Base-by-base conservation (phyloP, 2,888 invertebrate species). In the Pterostichus niger region DNA sequence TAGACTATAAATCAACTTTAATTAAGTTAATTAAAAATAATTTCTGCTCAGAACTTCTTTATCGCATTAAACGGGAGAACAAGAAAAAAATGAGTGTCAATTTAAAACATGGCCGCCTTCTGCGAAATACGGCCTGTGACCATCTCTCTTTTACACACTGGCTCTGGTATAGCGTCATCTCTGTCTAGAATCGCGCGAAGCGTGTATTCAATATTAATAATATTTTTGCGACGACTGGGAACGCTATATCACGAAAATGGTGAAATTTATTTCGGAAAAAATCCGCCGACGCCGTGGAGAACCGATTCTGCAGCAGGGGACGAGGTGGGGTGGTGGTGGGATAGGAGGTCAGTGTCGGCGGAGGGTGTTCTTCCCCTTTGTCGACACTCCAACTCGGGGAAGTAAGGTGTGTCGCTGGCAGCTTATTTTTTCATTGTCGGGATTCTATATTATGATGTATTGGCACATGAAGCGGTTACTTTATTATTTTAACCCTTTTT, bases 1-100 rank as follows among this genome's bases (percentile, higher is more conserved):
- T 86, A 85, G 87, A 87, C 88, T 88, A 89, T 89, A 89, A 89
- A 89, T 89, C 89, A 89, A 88, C 88, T 87, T 88, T 88, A 89
- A 89, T 89, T 88, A 88, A 88, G 85, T 88, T 88, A 88, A 88
- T 88, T 88, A 88, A 90, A 90, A 90, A 83, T 83, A 89, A 89
- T 90, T 89, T 89, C 87, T 87, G 88, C 89, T 82, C 82, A 64
- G 86, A 87, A 88, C 87, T 83, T 83, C 83, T 83, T 83, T 79
- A 79, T 84, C 84, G 76, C 81, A 80, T 75, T 80, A 80, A 81
- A 80, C 76, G 75, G 64, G 68, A 64, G 71, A 83, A 79, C 64
- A 52, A 61, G 75, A 40, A 76, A 76, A 80, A 78, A 79, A 79
- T 79, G 76, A 83, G 84, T 83, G 83, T 83, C 83, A 83, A 83